Base-by-base conservation (phyloP, 1,140 invertebrate genomes). In the Mactra quadrangularis region DNA sequence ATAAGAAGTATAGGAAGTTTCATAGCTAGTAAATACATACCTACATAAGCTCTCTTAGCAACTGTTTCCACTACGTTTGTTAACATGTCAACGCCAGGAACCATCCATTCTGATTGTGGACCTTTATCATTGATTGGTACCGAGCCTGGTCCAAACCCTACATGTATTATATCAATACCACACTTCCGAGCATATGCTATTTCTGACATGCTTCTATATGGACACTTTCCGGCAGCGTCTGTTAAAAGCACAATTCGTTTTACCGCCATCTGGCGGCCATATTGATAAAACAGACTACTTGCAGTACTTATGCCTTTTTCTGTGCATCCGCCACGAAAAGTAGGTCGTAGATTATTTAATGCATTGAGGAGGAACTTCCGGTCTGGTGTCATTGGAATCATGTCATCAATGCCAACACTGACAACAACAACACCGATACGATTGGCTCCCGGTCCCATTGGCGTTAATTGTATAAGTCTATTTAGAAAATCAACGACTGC, bases 81-180 rank as follows among this genome's bases (percentile, higher is more conserved):
- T 2, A 82, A 35, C 70, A 25, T 59, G 17, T 74, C 41, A 19
- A 27, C 9, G 19, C 47, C 70, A 6, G 55, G 70, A 31, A 82
- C 70, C 11, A 82, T 53, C 79, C 79, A 82, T 1, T 33, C 13
- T 1, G 79, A 72, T 29, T 68, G 17, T 22, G 29, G 31, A 6
- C 41, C 53, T 50, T 25, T 38, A 9, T 70, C 38, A 9, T 31
- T 25, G 11, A 17, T 6, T 38, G 45, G n/a, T 15, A 1, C 41
- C 2, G 22, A 19, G 2, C 13, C 31, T 15, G 35, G 15, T 13
- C 79, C 79, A n/a, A 74, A 82, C 4, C 79, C 79, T n/a, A 82
- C 60, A 55, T 74, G 70, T 31, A 82, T 71, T 2, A 82, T 55
- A 66, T 82, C 79, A 50, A 82, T 82, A 0, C 79, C 79, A 60